Evolutionary conservation across 2,797 vertebrate species (phyloP).

Genomic region (Channa striata): DNA sequence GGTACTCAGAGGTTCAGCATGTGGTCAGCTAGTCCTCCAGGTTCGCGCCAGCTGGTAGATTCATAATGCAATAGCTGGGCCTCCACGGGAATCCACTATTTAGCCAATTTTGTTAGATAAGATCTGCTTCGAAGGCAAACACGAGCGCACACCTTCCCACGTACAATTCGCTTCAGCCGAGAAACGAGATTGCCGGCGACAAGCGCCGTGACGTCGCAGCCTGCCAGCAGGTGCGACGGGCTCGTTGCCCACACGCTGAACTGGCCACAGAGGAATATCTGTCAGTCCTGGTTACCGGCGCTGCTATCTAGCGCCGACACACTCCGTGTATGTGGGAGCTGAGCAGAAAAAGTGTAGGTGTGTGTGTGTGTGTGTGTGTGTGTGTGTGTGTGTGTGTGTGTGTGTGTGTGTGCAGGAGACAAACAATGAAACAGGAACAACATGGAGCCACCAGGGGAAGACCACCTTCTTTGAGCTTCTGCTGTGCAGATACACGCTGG

Average conservation of each 20-base stretch:
- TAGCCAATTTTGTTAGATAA: slow-evolving; percentile 46
- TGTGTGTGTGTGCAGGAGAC: slow-evolving; percentile 19
- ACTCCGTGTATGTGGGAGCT: slow-evolving; percentile 52
- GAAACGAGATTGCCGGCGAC: slow-evolving; percentile 63
- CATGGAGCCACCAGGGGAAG: slow-evolving; percentile 49
- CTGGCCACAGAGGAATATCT: slow-evolving; percentile 79
- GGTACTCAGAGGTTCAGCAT: neutral
- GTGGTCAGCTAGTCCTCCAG: neutral
- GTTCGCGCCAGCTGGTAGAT: slow-evolving; percentile 1
- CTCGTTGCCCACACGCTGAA: slow-evolving; percentile 71
- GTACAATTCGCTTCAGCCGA: slow-evolving; percentile 42
- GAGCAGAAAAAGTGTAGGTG: slow-evolving; percentile 39
- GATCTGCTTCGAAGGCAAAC: slow-evolving; percentile 35
- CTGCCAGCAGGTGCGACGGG: slow-evolving; percentile 73
- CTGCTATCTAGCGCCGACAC: slow-evolving; percentile 61
- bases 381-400: neutral
- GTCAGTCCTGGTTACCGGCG: slow-evolving; percentile 74
- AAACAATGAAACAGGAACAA: slow-evolving; percentile 56
- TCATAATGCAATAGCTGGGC: neutral
- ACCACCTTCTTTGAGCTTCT: slow-evolving; percentile 40
- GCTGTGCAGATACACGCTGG: slow-evolving; percentile 27
- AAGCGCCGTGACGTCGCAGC: slow-evolving; percentile 64
- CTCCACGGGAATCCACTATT: slow-evolving; percentile 15
- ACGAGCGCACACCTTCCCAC: slow-evolving; percentile 35
- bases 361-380: slow-evolving; percentile 14